phyloP scores from a whole-genome alignment of 2,797 vertebrate genomes.

The Peromyscus nudipes region DNA sequence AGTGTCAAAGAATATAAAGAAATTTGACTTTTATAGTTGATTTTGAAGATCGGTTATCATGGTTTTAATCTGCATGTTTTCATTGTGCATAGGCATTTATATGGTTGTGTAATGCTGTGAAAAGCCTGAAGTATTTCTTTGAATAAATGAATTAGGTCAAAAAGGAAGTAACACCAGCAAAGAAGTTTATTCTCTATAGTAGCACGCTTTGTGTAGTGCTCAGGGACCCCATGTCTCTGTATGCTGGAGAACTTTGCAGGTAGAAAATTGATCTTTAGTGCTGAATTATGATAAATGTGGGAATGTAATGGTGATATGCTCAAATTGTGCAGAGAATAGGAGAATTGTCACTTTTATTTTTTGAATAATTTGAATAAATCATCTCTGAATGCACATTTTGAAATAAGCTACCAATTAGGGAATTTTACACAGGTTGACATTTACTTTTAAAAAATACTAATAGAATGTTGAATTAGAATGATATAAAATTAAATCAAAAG shows the following conservation, averaged over 20 bases:
- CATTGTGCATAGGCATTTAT: neutral
- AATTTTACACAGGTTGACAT: neutral
- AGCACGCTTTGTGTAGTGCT: neutral
- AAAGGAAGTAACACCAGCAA: neutral
- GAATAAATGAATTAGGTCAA: neutral
- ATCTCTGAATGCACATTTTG: conserved; percentile 15
- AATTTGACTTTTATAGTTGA: neutral
- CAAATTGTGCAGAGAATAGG: neutral
- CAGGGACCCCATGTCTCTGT: neutral
- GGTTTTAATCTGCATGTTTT: neutral
- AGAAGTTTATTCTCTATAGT: neutral
- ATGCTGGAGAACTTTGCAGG: neutral
- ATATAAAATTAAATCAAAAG: neutral
- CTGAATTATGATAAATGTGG: neutral
- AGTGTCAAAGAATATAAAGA: neutral
- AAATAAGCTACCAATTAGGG: neutral
- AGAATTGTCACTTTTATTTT: neutral
- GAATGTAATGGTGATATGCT: neutral
- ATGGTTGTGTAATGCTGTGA: neutral
- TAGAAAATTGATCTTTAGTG: neutral
- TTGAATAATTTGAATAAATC: neutral
- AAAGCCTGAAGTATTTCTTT: neutral
- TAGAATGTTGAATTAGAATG: neutral
- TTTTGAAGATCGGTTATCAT: neutral
- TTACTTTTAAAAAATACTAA: neutral